Evolutionary conservation across 2,888 invertebrate genomes (phyloP).

Genomic region (Pollenia griseotomentosa): DNA sequence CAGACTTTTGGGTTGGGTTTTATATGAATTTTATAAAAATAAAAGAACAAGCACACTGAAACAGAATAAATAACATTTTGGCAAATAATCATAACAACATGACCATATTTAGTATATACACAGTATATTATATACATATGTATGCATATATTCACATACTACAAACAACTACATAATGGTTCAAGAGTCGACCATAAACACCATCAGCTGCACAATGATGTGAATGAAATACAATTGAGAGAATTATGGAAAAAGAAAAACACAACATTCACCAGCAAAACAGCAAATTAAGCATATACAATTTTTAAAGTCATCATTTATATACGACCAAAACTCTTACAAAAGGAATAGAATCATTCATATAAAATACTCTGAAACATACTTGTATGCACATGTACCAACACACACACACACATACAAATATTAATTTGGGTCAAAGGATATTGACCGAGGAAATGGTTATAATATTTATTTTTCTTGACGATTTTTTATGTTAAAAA

Average conservation of each 20-base stretch:
- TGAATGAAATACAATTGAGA: constrained; percentile 53
- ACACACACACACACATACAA: constrained; percentile 67
- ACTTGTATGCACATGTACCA: constrained; percentile 44
- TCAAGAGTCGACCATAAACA: constrained; percentile 62
- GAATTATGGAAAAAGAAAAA: constrained; percentile 23
- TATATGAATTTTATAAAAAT: neutral
- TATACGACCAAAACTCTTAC: constrained; percentile 37
- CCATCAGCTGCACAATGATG: constrained; percentile 63
- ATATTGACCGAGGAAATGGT: constrained; percentile 80
- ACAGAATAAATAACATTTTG: constrained; percentile 58
- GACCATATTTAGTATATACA: constrained; percentile 45
- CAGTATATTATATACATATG: neutral
- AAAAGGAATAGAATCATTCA: constrained; percentile 45
- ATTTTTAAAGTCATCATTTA: constrained; percentile 44
- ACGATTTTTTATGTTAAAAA: constrained; percentile 19
- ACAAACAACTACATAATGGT: constrained; percentile 49
- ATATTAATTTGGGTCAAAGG: constrained; percentile 82
- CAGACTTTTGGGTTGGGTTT: constrained; percentile 66
- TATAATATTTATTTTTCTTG: constrained; percentile 55
- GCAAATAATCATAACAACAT: constrained; percentile 65
- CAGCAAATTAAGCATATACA: constrained; percentile 65
- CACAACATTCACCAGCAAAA: constrained; percentile 43
- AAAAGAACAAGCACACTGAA: constrained; percentile 21
- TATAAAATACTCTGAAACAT: neutral
- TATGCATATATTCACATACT: neutral